Evolutionary conservation across 1,140 invertebrate genomes (phyloP), one percentile per base, ranked within the genome.

Genomic region (Caenorhabditis tropicalis): DNA sequence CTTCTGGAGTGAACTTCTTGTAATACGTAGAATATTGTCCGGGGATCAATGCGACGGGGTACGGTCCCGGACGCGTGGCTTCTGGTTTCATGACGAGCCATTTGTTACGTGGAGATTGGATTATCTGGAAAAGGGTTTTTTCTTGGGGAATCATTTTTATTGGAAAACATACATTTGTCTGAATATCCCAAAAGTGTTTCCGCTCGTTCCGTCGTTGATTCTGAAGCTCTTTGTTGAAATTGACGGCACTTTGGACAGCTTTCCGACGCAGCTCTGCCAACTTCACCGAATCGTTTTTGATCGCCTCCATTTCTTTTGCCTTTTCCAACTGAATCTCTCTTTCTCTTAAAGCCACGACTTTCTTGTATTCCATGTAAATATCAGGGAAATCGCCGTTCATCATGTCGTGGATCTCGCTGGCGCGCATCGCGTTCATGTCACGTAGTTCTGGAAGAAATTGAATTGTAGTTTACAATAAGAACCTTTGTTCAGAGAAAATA

Each of bases 301-400:
- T 85, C 53, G 84, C 84, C 27, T 85, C 84, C 80, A 85, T 82
- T 79, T 82, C 84, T 36, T 79, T 85, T 31, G 80, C 79, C 33
- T 85, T 82, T 46, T 82, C 84, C 3, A 49, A 33, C 60, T 85
- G 51, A 39, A 36, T 31, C 16, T 48, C 79, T n/a, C 60, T 65
- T 39, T 74, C 29, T 27, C 81, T 24, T 10, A 51, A 24, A 0
- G 21, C 31, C 1, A 60, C 39, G 12, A 82, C 84, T n/a, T 36
- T 48, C 36, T 85, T 82, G 60, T 82, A 85, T 36, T 85, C 84
- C 46, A 85, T 36, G 21, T 85, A 85, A 43, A 85, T 85, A 24
- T 43, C 29, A 4, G 33, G n/a, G 36, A 85, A 85, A 29, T 85
- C 84, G 2, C 43, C 16, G 31, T 82, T 19, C 84, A 85, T 85